phyloP scores from a whole-genome alignment of 2,888 invertebrate species.

The Caenorhabditis zanzibari region DNA sequence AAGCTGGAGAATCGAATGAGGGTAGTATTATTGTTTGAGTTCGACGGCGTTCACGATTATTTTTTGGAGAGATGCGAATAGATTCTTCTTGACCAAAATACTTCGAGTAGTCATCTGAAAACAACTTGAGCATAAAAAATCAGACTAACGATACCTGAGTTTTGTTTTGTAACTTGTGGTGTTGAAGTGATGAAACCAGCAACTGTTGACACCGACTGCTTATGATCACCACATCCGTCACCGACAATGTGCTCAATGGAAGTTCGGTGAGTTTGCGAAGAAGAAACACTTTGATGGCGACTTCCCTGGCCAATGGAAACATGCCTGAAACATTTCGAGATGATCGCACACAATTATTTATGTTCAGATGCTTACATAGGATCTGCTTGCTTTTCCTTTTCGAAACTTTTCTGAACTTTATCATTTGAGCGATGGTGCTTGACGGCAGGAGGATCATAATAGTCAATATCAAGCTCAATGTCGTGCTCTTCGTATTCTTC shows the following conservation, averaged over 20 bases:
- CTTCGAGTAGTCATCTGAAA: conserved; percentile 28
- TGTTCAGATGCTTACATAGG: neutral
- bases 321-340: conserved; percentile 11
- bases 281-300: conserved; percentile 42
- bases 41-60: conserved; percentile 39
- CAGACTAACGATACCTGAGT: neutral
- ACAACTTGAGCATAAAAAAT: neutral
- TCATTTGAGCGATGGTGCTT: conserved; percentile 25
- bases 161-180: conserved; percentile 32
- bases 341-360: neutral
- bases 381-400: conserved; percentile 8
- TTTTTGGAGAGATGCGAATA: conserved; percentile 37
- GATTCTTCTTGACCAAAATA: conserved; percentile 53
- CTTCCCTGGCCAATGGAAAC: conserved; percentile 7
- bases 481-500: conserved; percentile 59
- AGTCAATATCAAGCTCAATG: conserved; percentile 38
- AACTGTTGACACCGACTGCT: neutral
- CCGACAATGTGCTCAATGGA: conserved; percentile 26
- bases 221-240: conserved; percentile 30
- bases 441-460: conserved; percentile 45
- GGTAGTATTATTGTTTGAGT: conserved; percentile 46
- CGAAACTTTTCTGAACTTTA: conserved; percentile 1
- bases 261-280: conserved; percentile 41
- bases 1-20: conserved; percentile 54
- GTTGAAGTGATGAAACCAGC: conserved; percentile 55